phyloP scores from a whole-genome alignment of 2,113 vertebrate species.

The Trochalopteron elliotii region DNA sequence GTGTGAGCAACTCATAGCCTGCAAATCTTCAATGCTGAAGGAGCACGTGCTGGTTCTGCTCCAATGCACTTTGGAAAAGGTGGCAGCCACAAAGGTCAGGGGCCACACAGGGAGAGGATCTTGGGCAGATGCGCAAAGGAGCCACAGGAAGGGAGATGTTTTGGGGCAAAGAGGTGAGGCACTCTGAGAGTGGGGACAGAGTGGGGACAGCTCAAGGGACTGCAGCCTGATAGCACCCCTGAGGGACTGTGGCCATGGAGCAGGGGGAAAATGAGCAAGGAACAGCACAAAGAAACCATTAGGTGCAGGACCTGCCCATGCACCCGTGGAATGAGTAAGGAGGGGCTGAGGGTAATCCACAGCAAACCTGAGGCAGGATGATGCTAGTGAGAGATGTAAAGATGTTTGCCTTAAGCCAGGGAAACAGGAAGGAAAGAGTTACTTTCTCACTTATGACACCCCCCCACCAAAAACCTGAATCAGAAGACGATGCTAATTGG shows the following conservation, averaged over 20 bases:
- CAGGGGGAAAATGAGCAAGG: neutral
- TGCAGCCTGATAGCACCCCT: neutral
- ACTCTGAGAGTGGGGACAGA: neutral
- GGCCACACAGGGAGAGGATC: neutral
- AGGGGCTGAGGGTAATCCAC: neutral
- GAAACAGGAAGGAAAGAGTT: neutral
- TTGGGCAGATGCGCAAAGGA: neutral
- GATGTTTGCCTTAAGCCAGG: neutral
- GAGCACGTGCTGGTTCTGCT: neutral
- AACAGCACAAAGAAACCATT: neutral
- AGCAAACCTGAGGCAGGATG: neutral
- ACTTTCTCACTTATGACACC: neutral
- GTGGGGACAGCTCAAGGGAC: neutral
- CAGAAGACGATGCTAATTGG: neutral
- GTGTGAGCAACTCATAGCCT: neutral
- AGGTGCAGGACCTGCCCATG: neutral
- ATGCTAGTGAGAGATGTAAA: neutral
- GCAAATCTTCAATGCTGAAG: fast-evolving
- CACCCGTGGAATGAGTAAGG: fast-evolving
- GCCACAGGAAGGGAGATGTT: neutral
- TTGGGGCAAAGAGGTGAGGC: neutral
- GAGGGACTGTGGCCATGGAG: neutral
- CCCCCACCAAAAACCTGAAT: neutral
- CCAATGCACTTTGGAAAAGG: neutral
- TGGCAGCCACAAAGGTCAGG: neutral